A percentile compares a stretch with the other conserved stretches of the same genome.
These are phyloP conservation scores for Lutraria lutraria DNA, from an alignment of 2,888 invertebrate genomes.

Conservation along the genomic window DNA sequence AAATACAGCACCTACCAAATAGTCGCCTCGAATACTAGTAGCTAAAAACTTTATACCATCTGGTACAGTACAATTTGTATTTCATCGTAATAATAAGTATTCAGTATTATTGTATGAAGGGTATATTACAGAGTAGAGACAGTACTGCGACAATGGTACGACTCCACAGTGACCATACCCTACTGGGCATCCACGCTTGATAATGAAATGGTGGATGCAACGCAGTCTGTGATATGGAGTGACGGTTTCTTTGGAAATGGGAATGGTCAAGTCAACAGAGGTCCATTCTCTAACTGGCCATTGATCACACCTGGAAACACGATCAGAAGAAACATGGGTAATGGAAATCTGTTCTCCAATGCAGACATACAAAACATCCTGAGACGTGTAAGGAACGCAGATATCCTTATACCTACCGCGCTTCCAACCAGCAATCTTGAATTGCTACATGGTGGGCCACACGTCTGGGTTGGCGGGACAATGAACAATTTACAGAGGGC, in stretches of 20 bases:
- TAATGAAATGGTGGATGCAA: conserved; percentile 66
- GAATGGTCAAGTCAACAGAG: conserved; percentile 65
- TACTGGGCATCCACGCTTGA: conserved; percentile 78
- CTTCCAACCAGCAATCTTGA: conserved; percentile 72
- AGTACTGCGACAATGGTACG: conserved; percentile 71
- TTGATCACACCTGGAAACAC: conserved; percentile 50
- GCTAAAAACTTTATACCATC: not conserved
- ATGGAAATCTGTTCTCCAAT: conserved; percentile 65
- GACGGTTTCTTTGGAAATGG: conserved; percentile 70
- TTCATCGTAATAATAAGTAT: not conserved
- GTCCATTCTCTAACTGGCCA: conserved; percentile 76
- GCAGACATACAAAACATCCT: conserved; percentile 60
- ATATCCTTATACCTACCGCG: conserved; percentile 61
- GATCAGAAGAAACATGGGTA: conserved; percentile 68
- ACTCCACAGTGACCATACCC: conserved; percentile 72
- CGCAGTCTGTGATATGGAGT: conserved; percentile 72
- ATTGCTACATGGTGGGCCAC: conserved; percentile 71
- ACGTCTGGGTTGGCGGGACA: conserved; percentile 74
- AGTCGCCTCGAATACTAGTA: not conserved
- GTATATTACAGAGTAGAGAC: conserved; percentile 75
- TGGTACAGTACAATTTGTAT: not conserved
- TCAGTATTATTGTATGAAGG: not conserved
- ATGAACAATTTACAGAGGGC: conserved; percentile 74
- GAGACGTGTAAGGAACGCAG: conserved; percentile 47
- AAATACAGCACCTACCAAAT: not conserved